These are phyloP conservation scores for Coccyzus lansbergi DNA, from an alignment of 2,797 vertebrate genomes.

Conservation along the genomic window DNA sequence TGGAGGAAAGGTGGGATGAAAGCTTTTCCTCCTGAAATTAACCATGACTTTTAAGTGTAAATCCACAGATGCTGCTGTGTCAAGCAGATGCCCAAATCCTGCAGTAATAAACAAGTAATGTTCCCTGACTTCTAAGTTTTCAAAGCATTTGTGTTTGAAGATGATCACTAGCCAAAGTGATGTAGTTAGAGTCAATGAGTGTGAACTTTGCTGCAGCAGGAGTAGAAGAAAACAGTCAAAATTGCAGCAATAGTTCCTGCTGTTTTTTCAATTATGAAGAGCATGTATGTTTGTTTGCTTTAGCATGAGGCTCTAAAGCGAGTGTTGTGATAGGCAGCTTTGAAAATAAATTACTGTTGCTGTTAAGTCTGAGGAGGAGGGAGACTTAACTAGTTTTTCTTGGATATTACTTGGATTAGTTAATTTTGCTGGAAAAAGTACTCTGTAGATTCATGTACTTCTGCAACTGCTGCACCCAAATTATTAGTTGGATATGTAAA, in stretches of 20 bases:
- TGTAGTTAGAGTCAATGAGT: background rate
- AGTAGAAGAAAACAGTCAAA: background rate
- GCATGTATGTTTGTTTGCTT: background rate
- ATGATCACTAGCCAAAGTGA: background rate
- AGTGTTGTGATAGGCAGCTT: background rate
- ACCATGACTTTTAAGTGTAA: background rate
- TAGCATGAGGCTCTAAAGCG: background rate
- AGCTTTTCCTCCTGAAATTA: background rate
- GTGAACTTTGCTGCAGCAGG: background rate
- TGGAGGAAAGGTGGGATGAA: background rate
- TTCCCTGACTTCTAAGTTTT: background rate
- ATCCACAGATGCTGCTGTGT: background rate
- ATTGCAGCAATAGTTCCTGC: background rate
- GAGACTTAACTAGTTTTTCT: background rate
- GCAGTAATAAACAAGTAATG: background rate
- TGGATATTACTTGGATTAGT: background rate
- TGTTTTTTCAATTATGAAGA: background rate
- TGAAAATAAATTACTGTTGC: background rate
- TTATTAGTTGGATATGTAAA: background rate
- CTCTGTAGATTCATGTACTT: background rate
- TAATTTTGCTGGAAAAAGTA: background rate
- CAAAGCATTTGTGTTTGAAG: background rate
- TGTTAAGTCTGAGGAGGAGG: background rate
- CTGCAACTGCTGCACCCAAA: background rate
- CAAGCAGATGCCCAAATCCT: background rate